Evolutionary conservation across 1,140 invertebrate species (phyloP), one percentile per base, ranked within the genome.

Genomic region (Caerostris darwini): DNA sequence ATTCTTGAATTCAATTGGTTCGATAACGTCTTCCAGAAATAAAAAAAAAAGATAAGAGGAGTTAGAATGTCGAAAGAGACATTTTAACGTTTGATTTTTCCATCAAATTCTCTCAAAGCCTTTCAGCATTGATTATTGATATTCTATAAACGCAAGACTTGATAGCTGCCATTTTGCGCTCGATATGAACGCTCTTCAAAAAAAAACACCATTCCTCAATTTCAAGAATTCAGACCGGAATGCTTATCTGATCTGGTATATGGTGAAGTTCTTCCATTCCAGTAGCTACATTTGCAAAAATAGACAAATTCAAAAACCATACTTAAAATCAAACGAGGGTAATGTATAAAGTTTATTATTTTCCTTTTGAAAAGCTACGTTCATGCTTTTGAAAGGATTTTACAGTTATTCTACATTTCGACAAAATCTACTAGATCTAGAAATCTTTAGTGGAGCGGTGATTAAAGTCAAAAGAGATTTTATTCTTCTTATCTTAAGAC

Each of bases 121-220:
- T 83, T 77, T 92, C 90, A 83, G n/a, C 90, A 92, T 92, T 92
- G 90, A 92, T 92, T 92, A 92, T 92, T 92, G 90, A 92, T 92
- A 92, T 92, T 64, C 90, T 92, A 92, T 92, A 92, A 92, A 92
- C 81, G 77, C 81, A 85, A 56, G 90, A 92, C 58, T 83, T 83
- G 77, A 92, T 92, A 56, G 19, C 77, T 67, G 77, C 77, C 90
- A 85, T 92, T 92, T 83, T 53, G 77, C 57, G 59, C 14, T 85
- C 90, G 77, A 85, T 92, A 83, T 17, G 50, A 92, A 54, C 53
- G 14, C 17, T 81, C 54, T 57, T 34, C 2, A 58, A 8, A 59
- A 87, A 64, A 87, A 87, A 56, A 10, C 7, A 8, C 17, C 58
- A 69, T 82, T 64, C n/a, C 69, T 61, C 58, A 77, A 53, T 54